These are phyloP conservation scores for Prunella fulvescens DNA, from an alignment of 2,113 vertebrate species.

Conservation along the genomic window DNA sequence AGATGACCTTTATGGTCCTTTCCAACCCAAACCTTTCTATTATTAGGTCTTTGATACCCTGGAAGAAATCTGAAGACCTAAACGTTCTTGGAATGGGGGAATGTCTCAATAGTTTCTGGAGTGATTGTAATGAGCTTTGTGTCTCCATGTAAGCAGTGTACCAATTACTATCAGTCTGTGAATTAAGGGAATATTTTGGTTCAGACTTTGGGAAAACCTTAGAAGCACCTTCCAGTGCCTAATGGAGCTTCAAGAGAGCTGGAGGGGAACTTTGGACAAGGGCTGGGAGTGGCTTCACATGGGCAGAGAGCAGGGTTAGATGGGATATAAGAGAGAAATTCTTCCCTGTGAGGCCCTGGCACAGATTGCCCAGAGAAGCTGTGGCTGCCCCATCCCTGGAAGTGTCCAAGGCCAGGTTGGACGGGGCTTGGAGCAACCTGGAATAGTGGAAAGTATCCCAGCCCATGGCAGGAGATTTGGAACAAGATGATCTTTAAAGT, in stretches of 20 bases:
- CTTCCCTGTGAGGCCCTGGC: not conserved
- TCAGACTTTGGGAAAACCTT: not conserved
- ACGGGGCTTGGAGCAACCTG: rapidly evolving
- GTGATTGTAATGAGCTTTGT: not conserved
- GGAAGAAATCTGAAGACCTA: not conserved
- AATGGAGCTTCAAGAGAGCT: not conserved
- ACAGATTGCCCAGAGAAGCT: not conserved
- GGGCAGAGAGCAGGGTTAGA: not conserved
- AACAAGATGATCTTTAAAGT: not conserved
- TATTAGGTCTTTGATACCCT: not conserved
- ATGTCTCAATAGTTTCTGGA: not conserved
- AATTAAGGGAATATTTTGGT: not conserved
- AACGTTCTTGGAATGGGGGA: too few relatives aligned
- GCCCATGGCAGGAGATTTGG: not conserved
- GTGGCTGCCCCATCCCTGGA: not conserved
- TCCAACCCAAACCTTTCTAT: not conserved
- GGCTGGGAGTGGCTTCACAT: not conserved
- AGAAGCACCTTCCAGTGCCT: not conserved
- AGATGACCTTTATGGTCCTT: not conserved
- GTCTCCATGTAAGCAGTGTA: not conserved
- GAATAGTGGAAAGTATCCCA: too few relatives aligned
- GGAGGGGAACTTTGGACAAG: not conserved
- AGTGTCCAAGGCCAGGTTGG: not conserved
- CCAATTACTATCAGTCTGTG: not conserved
- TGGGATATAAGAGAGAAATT: not conserved